Percentiles rank a stretch among this genome's conserved stretches.
Conservation (phyloP, 2,113 vertebrate genomes). For the Xyrauchen texanus region DNA sequence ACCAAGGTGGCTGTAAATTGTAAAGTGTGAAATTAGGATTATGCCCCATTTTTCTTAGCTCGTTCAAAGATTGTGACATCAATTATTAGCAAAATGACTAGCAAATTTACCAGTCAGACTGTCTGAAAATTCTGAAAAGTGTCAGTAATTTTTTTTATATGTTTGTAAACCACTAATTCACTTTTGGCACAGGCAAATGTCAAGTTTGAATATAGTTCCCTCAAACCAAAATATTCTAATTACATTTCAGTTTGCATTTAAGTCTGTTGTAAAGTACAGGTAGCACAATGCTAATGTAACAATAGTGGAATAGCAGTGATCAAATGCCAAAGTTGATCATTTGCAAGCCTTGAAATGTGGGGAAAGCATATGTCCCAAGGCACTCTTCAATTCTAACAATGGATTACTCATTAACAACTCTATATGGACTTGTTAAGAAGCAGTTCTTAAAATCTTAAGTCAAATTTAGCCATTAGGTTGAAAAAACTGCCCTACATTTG, state of each 20-base stretch:
- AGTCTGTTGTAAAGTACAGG: not conserved
- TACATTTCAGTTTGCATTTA: not conserved
- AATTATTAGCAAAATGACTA: not conserved
- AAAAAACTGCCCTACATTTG: slow-evolving; percentile 22
- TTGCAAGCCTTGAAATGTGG: not conserved
- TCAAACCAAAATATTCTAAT: not conserved
- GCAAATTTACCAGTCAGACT: too few species aligned
- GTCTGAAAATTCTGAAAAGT: too few species aligned
- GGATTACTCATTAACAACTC: slow-evolving; percentile 30
- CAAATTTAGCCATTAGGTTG: slow-evolving; percentile 1
- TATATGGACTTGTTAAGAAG: too few species aligned
- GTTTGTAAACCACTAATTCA: not conserved
- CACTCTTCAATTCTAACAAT: not conserved
- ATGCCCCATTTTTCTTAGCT: not conserved
- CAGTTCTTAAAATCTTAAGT: too few species aligned
- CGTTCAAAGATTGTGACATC: slow-evolving; percentile 19
- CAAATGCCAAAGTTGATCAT: not conserved
- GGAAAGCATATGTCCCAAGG: slow-evolving; percentile 10
- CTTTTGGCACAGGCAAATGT: slow-evolving; percentile 9
- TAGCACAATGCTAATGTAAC: not conserved
- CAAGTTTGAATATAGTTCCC: not conserved
- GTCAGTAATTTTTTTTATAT: not conserved
- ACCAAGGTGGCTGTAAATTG: slow-evolving; percentile 30
- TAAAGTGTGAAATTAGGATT: slow-evolving; percentile 21
- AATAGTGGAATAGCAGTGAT: not conserved